Evolutionary conservation across 2,113 vertebrate genomes (phyloP), one percentile per base, ranked within the genome.

Genomic region (Xyliphius kryptos): DNA sequence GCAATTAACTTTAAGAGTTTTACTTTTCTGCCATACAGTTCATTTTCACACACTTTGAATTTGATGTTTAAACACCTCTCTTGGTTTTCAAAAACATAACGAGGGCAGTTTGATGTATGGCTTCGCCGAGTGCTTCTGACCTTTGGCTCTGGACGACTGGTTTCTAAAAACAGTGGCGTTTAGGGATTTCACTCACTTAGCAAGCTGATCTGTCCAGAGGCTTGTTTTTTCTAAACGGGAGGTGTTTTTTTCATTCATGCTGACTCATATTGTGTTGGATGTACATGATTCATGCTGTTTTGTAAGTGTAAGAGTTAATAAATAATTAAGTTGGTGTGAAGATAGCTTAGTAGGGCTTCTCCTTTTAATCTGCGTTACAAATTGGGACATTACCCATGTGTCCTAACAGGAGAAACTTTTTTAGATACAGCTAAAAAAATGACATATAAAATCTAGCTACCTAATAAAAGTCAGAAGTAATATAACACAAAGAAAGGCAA

Each of bases 241-340:
- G 48, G 59, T 49, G 67, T 49, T 56, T 56, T 62, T 60, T 32
- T 32, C 7, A 5, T 32, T 32, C 26, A 32, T 32, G 26, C 26
- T 32, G 26, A 32, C 26, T 32, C 2, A 32, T n/a, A n/a, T 3
- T 32, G 26, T 32, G 26, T 32, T 32, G 26, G 26, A 32, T 3
- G 50, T 64, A 50, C 66, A 53, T 58, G 37, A 32, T 53, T 37
- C 21, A 9, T 74, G 71, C 61, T 71, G 74, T 72, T 74, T 54
- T 62, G 54, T 61, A 77, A 73, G 84, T 81, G 83, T 83, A 71
- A 86, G 78, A 46, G 75, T 82, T 78, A 86, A 87, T 81, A 87
- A 81, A 82, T 32, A 32, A 32, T 32, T 5, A 32, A 73, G 61
- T 2, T 50, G 68, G 47, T 70, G 85, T 81, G 78, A 54, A 77